phyloP scores from a whole-genome alignment of 2,888 invertebrate genomes.

The Steinernema carpocapsae region DNA sequence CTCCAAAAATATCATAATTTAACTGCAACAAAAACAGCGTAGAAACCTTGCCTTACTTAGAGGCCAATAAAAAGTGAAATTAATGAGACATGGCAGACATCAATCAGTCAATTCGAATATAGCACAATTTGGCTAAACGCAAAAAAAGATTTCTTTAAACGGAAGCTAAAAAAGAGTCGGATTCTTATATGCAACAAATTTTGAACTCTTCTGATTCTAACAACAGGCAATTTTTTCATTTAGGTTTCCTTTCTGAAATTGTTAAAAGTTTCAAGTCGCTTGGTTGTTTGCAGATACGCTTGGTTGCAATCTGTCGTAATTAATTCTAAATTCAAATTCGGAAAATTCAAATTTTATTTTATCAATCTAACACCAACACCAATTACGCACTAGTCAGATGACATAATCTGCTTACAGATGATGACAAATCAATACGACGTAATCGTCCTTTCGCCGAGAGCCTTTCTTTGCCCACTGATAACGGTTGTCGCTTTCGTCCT shows the following conservation, averaged over 20 bases:
- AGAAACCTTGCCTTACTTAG: background rate
- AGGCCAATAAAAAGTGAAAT: background rate
- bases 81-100: background rate
- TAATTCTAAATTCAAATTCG: background rate
- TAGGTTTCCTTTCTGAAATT: too few species aligned
- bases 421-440: background rate
- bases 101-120: background rate
- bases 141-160: too few species aligned
- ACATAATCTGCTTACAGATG: background rate
- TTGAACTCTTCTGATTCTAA: too few species aligned
- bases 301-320: too few species aligned
- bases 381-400: background rate
- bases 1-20: background rate
- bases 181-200: too few species aligned
- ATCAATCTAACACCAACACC: background rate
- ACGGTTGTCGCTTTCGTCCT: background rate
- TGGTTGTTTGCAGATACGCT: too few species aligned
- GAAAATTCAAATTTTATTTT: background rate
- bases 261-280: too few species aligned
- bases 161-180: too few species aligned
- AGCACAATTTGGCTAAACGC: background rate
- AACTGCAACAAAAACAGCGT: background rate
- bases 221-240: too few species aligned
- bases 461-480: too few species aligned
- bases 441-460: background rate